Base-by-base conservation (phyloP, 1,140 invertebrate species). In the Drosophila varians region DNA sequence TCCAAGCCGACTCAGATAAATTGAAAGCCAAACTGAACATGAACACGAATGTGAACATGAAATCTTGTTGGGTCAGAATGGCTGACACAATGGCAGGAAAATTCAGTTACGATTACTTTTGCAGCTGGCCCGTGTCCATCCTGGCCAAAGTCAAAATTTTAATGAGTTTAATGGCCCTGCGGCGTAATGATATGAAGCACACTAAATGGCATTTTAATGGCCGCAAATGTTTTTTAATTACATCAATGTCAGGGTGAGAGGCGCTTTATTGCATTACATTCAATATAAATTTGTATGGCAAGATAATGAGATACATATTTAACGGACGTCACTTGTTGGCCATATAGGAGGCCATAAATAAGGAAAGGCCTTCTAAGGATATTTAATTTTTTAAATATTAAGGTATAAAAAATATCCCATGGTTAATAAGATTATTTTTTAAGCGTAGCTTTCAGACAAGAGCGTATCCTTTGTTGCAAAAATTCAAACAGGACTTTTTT, bases 191-290 rank as follows among this genome's bases (percentile, higher is more conserved):
- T 75, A 72, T 75, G 74, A 78, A 75, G 56, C 43, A 52, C 19
- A 84, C 70, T 58, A 77, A 84, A 79, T 73, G 72, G 11, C 76
- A 61, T 73, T 84, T 86, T 80, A 84, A 86, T 84, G 76, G 80
- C 65, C 31, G 64, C 54, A 74, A 83, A 84, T 74, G 74, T 74
- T 55, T 83, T 84, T 74, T 80, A 75, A 80, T 86, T 66, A 57
- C 51, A 86, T 76, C 34, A 86, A 56, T 60, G 62, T 38, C 69
- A 65, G 58, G 28, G 43, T 31, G 57, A 64, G 48, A 49, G n/a
- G n/a, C 45, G 23, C 14, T 71, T 64, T 40, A 70, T 71, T 79
- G 40, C 65, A 52, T 47, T 56, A 56, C 46, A 38, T 55, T 64
- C 52, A 58, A 47, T 69, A 53, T 23, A 69, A 69, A 69, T 54